Percentiles rank a stretch among this genome's conserved stretches.
Conservation (phyloP, 2,797 vertebrate genomes). For the Alca torda region DNA sequence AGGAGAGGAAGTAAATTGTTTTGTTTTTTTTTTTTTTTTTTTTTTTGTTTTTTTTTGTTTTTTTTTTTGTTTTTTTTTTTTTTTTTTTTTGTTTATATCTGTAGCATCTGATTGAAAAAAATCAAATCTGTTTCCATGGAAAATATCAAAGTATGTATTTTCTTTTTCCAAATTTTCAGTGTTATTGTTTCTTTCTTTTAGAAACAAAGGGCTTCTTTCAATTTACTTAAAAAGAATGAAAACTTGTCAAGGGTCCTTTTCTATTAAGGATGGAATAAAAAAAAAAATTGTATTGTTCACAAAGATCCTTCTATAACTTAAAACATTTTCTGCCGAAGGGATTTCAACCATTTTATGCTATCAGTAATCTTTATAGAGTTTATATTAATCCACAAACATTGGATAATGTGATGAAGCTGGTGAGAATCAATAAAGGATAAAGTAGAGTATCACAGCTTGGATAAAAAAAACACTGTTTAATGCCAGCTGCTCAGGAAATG, state of each 20-base stretch:
- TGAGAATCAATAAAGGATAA: constrained; percentile 69
- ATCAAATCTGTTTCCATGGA: neutral
- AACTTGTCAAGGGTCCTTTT: neutral
- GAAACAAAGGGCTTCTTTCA: neutral
- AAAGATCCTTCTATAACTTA: neutral
- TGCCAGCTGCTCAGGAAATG: constrained; percentile 67
- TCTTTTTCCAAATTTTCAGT: neutral
- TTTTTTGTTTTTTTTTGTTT: neutral
- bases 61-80: no score
- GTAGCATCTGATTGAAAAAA: neutral
- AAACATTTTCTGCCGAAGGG: neutral
- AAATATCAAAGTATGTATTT: neutral
- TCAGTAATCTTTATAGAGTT: constrained; percentile 47
- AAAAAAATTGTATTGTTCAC: neutral
- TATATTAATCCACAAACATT: constrained; percentile 60
- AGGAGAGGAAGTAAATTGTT: neutral
- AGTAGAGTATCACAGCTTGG: constrained; percentile 25
- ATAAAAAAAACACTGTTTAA: constrained; percentile 67
- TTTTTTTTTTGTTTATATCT: neutral
- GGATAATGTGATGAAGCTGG: constrained; percentile 55
- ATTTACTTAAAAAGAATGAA: neutral
- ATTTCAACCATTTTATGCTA: neutral
- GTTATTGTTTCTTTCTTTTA: neutral
- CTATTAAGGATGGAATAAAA: neutral
- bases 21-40: neutral